These are phyloP conservation scores for Thinocorus orbignyianus DNA, from an alignment of 2,113 vertebrate species.

Conservation along the genomic window DNA sequence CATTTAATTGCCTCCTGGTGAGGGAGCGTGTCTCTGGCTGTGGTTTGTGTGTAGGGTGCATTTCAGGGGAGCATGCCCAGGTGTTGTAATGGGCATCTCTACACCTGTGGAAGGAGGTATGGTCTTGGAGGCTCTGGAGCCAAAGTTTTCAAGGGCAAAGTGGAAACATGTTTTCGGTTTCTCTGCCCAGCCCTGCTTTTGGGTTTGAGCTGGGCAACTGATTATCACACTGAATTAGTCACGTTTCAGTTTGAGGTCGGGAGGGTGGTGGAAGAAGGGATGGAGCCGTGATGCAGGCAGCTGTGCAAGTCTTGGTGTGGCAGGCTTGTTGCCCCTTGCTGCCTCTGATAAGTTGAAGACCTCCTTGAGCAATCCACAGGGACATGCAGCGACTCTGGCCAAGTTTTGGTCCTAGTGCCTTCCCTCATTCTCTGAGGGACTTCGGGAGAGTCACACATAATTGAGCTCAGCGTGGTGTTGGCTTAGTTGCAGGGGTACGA, in stretches of 20 bases:
- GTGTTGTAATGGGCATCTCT: not conserved
- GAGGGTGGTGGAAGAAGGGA: not conserved
- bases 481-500: not conserved
- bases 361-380: accelerated
- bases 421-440: not conserved
- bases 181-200: not conserved
- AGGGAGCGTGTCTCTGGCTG: not conserved
- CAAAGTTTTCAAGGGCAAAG: not conserved
- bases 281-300: not conserved
- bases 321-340: not conserved
- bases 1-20: not conserved
- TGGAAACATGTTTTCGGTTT: not conserved
- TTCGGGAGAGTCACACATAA: not conserved
- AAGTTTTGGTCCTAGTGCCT: not conserved
- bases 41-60: not conserved
- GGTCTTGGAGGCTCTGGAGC: not conserved
- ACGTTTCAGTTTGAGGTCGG: not conserved
- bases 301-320: accelerated
- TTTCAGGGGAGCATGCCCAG: not conserved
- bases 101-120: not conserved
- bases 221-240: not conserved
- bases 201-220: not conserved
- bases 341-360: not conserved
- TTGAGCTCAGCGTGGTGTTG: accelerated
- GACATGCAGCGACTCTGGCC: accelerated